phyloP scores from a whole-genome alignment of 2,888 invertebrate species.

The Lithophane socia region DNA sequence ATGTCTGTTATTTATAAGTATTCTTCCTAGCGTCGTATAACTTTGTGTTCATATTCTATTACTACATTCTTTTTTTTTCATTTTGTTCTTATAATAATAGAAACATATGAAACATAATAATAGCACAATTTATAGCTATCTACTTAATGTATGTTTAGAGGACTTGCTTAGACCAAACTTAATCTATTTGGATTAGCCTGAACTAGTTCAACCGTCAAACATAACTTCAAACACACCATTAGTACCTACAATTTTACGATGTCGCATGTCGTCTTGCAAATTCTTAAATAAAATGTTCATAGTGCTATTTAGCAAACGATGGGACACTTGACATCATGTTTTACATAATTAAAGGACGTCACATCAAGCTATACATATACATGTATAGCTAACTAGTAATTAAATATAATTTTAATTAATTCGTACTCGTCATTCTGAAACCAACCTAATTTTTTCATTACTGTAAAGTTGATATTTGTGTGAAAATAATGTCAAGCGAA shows the following conservation, averaged over 20 bases:
- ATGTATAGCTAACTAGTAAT: not conserved
- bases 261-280: not conserved
- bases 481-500: not conserved
- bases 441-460: not conserved
- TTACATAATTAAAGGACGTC: too few species aligned
- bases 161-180: not conserved
- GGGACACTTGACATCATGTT: not conserved
- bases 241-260: not conserved
- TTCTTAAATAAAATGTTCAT: not conserved
- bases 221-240: not conserved
- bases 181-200: conserved; percentile 16
- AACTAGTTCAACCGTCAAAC: not conserved
- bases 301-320: not conserved
- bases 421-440: not conserved
- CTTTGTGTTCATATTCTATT: conserved; percentile 34
- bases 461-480: not conserved
- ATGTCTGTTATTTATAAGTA: conserved; percentile 35
- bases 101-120: conserved; percentile 49
- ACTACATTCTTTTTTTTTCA: not conserved
- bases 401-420: not conserved
- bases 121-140: conserved; percentile 40
- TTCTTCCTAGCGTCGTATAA: conserved; percentile 48
- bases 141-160: conserved; percentile 17
- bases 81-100: conserved; percentile 23
- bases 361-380: too few species aligned